Base-by-base conservation (phyloP, 2,797 vertebrate genomes). In the Cynopterus sphinx region DNA sequence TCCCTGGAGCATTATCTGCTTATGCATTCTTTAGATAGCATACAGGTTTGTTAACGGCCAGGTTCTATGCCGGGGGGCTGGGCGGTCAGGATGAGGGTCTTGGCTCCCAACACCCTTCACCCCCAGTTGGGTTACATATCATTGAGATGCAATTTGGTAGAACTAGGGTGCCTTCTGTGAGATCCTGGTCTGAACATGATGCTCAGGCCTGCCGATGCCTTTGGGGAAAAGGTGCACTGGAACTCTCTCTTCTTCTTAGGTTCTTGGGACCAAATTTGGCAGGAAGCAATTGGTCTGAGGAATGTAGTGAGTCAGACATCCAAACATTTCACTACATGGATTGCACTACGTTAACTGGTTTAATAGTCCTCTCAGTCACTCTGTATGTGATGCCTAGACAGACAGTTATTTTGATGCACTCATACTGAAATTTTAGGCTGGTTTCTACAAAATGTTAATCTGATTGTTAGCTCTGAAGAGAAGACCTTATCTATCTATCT, bases 261-360 rank as follows among this genome's bases (percentile, higher is more conserved):
- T 79, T 93, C 39, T 84, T 93, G 70, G 81, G 78, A 89, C 46
- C 46, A 89, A 74, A 91, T 96, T 95, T 70, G 91, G 63, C 83
- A 95, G 83, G 59, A 96, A 94, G 81, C 6, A 79, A 65, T 75
- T 91, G 49, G 22, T 93, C n/a, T 95, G 70, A 94, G 59, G 49
- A 94, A 93, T 87, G 55, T 49, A 93, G 49, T 95, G 82, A 95
- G 46, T 91, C 55, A 92, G 92, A 67, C 9, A 91, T 90, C 21
- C 39, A 87, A 65, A 95, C 41, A 83, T 90, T 75, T 93, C 41
- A 33, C 49, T 74, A 43, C 43, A 49, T 91, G 81, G 31, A 93
- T 83, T 93, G 41, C 31, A 73, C 36, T 22, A 90, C 78, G 57
- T 84, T 97, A 96, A 85, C 3, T 81, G 68, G 78, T 70, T 92